Percentiles rank a stretch among this genome's conserved stretches.
Conservation (phyloP, 2,113 vertebrate species). For the Tretioscincus oriximinensis region DNA sequence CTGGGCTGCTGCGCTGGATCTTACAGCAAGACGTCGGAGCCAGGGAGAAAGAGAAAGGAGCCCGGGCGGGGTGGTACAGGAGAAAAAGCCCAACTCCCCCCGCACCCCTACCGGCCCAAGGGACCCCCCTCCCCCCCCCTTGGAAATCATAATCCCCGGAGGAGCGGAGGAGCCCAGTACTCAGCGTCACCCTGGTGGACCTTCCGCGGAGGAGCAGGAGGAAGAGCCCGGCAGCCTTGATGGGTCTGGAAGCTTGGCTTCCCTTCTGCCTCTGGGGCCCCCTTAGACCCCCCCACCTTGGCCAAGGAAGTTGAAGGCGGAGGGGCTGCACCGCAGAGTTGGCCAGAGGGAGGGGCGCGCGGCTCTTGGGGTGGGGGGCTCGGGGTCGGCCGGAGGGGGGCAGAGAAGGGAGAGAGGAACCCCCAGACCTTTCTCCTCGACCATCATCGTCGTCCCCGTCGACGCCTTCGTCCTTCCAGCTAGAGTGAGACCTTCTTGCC, state of each 20-base stretch:
- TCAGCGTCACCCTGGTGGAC: slow-evolving; percentile 2
- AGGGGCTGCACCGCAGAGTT: not conserved
- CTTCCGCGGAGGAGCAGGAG: slow-evolving; percentile 37
- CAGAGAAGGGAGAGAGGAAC: not conserved
- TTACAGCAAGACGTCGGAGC: slow-evolving; percentile 27
- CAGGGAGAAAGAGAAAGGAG: too few relatives aligned
- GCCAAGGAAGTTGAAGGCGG: slow-evolving; percentile 60
- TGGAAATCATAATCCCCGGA: too few relatives aligned
- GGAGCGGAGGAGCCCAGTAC: too few relatives aligned
- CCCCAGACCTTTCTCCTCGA: too few relatives aligned
- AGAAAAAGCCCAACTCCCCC: too few relatives aligned
- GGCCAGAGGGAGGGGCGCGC: too few relatives aligned
- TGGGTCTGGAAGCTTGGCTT: slow-evolving; percentile 71
- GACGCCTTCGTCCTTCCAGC: too few relatives aligned
- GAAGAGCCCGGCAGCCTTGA: slow-evolving; percentile 49
- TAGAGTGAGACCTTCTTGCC: slow-evolving; percentile 6
- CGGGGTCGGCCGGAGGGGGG: not conserved
- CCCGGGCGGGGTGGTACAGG: too few relatives aligned
- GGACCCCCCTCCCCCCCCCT: too few relatives aligned
- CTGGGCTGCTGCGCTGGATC: slow-evolving; percentile 32
- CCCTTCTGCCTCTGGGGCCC: slow-evolving; percentile 50
- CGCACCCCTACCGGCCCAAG: too few relatives aligned
- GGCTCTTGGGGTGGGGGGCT: too few relatives aligned
- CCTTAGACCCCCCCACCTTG: slow-evolving; percentile 50
- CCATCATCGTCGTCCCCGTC: too few relatives aligned